Base-by-base conservation (phyloP, 2,113 vertebrate genomes). In the Neolamprologus toae region DNA sequence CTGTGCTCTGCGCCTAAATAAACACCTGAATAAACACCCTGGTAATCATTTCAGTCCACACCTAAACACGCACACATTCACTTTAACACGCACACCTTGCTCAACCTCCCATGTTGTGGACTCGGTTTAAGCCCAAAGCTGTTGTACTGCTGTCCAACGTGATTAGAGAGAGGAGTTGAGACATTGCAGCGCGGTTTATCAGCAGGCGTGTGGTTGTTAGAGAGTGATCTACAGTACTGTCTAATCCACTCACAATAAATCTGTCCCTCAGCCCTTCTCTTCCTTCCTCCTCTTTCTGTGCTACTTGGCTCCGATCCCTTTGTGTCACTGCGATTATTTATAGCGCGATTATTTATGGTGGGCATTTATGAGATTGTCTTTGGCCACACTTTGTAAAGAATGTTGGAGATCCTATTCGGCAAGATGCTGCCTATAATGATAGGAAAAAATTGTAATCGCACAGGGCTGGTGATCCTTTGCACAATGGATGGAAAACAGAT, bases 11-110 rank as follows among this genome's bases (percentile, higher is more conserved):
- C 63, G 91, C 90, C 92, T 92, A 93, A 94, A 94, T 94, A 94
- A 95, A 95, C 95, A 94, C 93, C 91, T 93, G 93, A 92, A 92
- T 94, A 95, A 94, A 95, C 92, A 95, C 93, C 91, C 90, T 91
- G 88, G 92, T 94, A 95, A 95, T 93, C 90, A 86, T 93, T 92
- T 89, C 78, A 84, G 89, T 93, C 91, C 91, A 89, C 92, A 92
- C 87, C 83, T 87, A 86, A 88, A 91, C 86, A 57, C 59, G 83
- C 89, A 89, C 85, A 90, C 81, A 76, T 80, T 40, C 88, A 88
- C 42, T 33, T 51, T 78, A 78, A 86, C 82, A 86, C 86, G 55
- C 93, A 92, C 87, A 90, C 85, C 83, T 90, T 73, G 45, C 86
- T 90, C 81, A 28, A 28, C 88, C 88, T 87, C 90, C 90, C 90